Evolutionary conservation across 2,888 invertebrate genomes (phyloP).

Genomic region (Drosophila vallismaia): DNA sequence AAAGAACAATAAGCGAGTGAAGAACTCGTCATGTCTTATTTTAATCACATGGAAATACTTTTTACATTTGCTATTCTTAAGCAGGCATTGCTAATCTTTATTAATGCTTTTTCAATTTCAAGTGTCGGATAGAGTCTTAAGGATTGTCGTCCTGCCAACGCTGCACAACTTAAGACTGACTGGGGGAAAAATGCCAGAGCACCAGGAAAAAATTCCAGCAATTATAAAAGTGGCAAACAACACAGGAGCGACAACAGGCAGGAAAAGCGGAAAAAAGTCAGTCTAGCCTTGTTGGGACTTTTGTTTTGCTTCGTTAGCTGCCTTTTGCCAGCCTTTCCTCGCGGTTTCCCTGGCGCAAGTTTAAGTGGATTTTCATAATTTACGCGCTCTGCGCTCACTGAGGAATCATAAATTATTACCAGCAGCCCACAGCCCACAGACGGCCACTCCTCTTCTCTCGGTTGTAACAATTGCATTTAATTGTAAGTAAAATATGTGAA

Average conservation of each 20-base stretch:
- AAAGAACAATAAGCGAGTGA: not conserved
- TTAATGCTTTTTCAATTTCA: slow-evolving; percentile 4
- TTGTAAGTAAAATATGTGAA: slow-evolving; percentile 79
- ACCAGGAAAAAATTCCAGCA: slow-evolving; percentile 33
- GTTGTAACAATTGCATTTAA: slow-evolving; percentile 74
- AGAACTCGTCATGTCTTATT: not conserved
- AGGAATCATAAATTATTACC: slow-evolving; percentile 73
- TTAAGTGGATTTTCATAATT: slow-evolving; percentile 80
- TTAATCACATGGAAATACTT: not conserved
- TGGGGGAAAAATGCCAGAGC: slow-evolving; percentile 47
- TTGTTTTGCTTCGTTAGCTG: slow-evolving; percentile 72
- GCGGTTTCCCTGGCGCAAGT: slow-evolving; percentile 55
- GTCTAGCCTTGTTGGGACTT: slow-evolving; percentile 55
- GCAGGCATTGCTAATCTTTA: not conserved
- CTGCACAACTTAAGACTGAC: slow-evolving; percentile 18
- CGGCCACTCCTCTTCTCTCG: slow-evolving; percentile 22
- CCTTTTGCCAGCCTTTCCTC: not conserved
- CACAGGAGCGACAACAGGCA: slow-evolving; percentile 5
- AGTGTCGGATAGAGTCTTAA: slow-evolving; percentile 13
- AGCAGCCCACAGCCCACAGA: not conserved
- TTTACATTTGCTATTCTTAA: not conserved
- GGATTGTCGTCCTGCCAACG: slow-evolving; percentile 5
- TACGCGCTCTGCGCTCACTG: slow-evolving; percentile 64
- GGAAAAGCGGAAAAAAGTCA: slow-evolving; percentile 21
- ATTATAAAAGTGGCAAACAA: slow-evolving; percentile 25